Conservation (phyloP, 2,888 invertebrate species). For the Helicoverpa assulta region DNA sequence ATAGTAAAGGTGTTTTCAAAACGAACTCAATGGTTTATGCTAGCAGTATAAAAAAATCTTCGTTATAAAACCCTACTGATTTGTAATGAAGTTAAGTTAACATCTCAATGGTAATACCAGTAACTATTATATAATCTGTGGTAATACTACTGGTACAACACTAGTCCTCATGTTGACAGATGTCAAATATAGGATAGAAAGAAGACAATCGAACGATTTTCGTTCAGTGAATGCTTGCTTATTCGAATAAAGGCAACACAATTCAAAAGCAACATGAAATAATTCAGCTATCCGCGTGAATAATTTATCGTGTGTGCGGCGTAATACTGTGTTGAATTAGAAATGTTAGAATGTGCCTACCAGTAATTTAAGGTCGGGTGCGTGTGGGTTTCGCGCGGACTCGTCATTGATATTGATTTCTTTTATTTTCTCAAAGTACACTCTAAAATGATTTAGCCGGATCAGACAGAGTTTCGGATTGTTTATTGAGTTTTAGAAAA, state of each 20-base stretch:
- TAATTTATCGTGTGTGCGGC: conserved; percentile 20
- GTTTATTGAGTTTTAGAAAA: conserved; percentile 28
- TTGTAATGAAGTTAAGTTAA: too few species aligned
- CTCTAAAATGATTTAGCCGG: conserved; percentile 67
- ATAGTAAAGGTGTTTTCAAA: too few species aligned
- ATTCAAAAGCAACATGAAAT: conserved; percentile 40
- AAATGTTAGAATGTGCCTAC: conserved; percentile 44
- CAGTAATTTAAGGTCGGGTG: conserved; percentile 55
- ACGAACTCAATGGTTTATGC: too few species aligned
- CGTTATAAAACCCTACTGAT: too few species aligned
- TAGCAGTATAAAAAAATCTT: too few species aligned
- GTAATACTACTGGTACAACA: background rate
- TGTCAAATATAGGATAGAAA: conserved; percentile 46
- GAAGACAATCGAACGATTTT: conserved; percentile 50
- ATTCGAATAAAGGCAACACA: conserved; percentile 7
- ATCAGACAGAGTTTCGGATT: conserved; percentile 30
- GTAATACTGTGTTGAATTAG: conserved; percentile 20
- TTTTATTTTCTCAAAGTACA: conserved; percentile 74
- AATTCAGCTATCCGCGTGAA: conserved; percentile 29
- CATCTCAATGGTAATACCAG: too few species aligned
- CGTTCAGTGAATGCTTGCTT: conserved; percentile 29
- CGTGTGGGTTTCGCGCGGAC: conserved; percentile 68
- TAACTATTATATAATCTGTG: too few species aligned
- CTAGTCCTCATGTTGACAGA: conserved; percentile 25
- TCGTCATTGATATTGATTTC: conserved; percentile 86